Base-by-base conservation (phyloP, 2,888 invertebrate genomes). In the Steinernema carpocapsae region DNA sequence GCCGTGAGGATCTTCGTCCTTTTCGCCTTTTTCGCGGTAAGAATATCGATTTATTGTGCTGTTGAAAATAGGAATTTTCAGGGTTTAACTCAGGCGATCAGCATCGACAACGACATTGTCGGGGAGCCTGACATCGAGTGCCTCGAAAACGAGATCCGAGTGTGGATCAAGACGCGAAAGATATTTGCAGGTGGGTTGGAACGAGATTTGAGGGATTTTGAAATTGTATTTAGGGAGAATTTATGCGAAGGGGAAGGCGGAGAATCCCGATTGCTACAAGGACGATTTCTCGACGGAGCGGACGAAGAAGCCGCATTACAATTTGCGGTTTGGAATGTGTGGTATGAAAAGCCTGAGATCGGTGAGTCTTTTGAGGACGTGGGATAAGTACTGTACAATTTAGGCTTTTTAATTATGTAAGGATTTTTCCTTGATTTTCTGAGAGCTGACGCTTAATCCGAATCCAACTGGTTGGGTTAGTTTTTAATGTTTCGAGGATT, bases 101-200 rank as follows among this genome's bases (percentile, higher is more conserved):
- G 78, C 75, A 87, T 87, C 75, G 87, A 87, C 83, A 87, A 87
- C 76, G 87, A 87, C 73, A 84, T 87, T 74, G 81, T 85, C 76
- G 87, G 86, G 17, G 86, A 87, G 72, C 87, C 87, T 52, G 86
- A 87, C 75, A 87, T 87, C 70, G 87, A 87, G 77, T 87, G 87
- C 76, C 78, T 87, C 70, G 86, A 88, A 29, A 84, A 87, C 29
- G 82, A 84, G 74, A 88, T 87, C 48, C 78, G 85, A 22, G 82
- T 87, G 32, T 82, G 81, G 79, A 80, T 88, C 51, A 86, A 86
- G 76, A 87, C 87, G 17, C 75, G 86, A 45, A 88, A 87, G 74
- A 59, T 77, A 7, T 86, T 86, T 70, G 82, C 86, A 6, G 86
- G 83, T 81, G 19, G 52, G 43, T 17, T 14, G 26, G 4, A 6